Evolutionary conservation across 23 tunicate genomes (phyloP), one percentile per base, ranked within the genome.

Genomic region (Trididemnum miniatum): DNA sequence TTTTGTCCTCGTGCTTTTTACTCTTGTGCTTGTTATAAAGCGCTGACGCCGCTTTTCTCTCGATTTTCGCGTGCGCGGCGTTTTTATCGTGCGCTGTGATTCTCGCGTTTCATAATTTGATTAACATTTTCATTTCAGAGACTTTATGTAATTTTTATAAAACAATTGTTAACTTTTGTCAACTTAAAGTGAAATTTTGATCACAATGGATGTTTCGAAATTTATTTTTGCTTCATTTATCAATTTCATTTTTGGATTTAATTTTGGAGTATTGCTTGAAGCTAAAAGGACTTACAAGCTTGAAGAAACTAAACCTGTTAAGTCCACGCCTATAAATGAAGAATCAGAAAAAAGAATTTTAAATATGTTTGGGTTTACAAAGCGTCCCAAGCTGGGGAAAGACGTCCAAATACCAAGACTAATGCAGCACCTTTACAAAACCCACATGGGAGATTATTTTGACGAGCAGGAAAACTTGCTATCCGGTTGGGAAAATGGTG

Each of bases 361-460:
- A 35, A 79, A 93, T 4, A 80, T 93, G 89, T 88, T 93, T 54
- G 93, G 93, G 20, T 85, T 93, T 30, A 88, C 71, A n/a, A 80
- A 85, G 20, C 76, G 93, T 0, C 98, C 98, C 23, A 88, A 63
- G 2, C 98, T 94, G 0, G 24, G 31, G 26, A 57, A 78, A 1
- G 84, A 84, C 77, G 39, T 63, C 20, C 89, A 82, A 1, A 67
- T 86, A 27, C 94, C 98, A 0, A 66, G 88, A 23, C 77, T 93
- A 5, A 93, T 93, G 98, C 93, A 93, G 89, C 98, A 93, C 60
- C 60, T 93, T 67, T 93, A 93, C 57, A 88, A 88, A 66, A 87
- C 98, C 0, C 98, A 93, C 50, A 84, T 88, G 98, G 98, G 93
- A 2, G 89, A 93, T 51, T 33, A 37, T 5, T 88, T 64, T 60